Evolutionary conservation across 2,113 vertebrate species (phyloP).

Genomic region (Scytalopus superciliaris): DNA sequence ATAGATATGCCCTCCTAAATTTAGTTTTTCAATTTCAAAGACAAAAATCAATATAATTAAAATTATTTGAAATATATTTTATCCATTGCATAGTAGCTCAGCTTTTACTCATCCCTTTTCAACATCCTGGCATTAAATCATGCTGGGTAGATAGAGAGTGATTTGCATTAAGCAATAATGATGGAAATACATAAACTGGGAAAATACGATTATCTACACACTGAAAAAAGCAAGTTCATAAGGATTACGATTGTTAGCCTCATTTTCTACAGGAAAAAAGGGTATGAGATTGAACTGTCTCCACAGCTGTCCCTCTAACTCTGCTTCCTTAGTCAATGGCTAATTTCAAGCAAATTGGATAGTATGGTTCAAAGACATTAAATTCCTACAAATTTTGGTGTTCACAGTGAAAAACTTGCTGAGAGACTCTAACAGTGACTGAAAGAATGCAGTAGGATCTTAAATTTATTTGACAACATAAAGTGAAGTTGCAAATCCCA

Average conservation of each 20-base stretch:
- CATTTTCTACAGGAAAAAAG: neutral
- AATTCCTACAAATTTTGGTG: neutral
- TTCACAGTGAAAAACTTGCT: neutral
- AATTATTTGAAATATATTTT: neutral
- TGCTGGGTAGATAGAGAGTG: neutral
- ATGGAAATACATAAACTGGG: neutral
- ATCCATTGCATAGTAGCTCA: neutral
- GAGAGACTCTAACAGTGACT: neutral
- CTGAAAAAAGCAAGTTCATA: neutral
- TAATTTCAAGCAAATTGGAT: neutral
- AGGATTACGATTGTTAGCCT: neutral
- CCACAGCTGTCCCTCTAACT: neutral
- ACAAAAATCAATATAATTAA: neutral
- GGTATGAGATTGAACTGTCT: neutral
- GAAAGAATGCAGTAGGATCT: neutral
- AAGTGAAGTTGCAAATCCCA: neutral
- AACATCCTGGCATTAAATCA: neutral
- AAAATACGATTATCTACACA: neutral
- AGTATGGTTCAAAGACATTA: neutral
- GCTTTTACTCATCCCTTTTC: neutral
- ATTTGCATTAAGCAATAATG: neutral
- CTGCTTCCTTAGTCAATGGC: neutral
- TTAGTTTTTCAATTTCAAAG: neutral
- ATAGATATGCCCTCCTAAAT: neutral
- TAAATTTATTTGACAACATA: neutral